Base-by-base conservation (phyloP, 2,888 invertebrate genomes). In the Caenorhabditis afra region DNA sequence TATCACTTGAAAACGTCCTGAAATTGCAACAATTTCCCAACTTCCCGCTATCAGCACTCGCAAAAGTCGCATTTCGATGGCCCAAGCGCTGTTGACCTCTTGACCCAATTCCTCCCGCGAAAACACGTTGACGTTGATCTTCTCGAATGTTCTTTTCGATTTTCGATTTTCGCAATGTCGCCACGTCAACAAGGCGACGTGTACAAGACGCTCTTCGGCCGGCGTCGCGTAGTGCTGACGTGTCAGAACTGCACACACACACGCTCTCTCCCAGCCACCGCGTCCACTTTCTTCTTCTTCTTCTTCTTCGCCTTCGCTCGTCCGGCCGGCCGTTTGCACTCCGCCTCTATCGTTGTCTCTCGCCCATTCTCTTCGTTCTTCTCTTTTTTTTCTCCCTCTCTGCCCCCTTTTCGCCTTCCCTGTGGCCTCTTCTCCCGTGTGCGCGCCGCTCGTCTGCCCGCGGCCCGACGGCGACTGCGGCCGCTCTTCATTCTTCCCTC, bases 111-210 rank as follows among this genome's bases (percentile, higher is more conserved):
- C 11, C 44, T 3, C n/a, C 44, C 44, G 16, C 12, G 16, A 44
- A 3, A 44, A n/a, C n/a, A n/a, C n/a, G n/a, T n/a, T n/a, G n/a
- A n/a, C n/a, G n/a, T n/a, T n/a, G n/a, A n/a, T n/a, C n/a, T n/a
- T n/a, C n/a, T n/a, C n/a, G n/a, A n/a, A n/a, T n/a, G n/a, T n/a
- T n/a, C n/a, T n/a, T n/a, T 11, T 37, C 37, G 37, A 41, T 14
- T 41, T 11, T 41, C 41, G 12, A 41, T 41, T 14, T 41, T 41
- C 29, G 29, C 29, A 29, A 29, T 44, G 55, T 58, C n/a, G 45
- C 68, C 59, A 59, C 70, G 62, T 10, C 62, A 1, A 49, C 37
- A 14, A 11, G 49, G 62, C 62, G 55, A 64, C 71, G 71, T 64
- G 49, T 39, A 50, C 50, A 41, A 41, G 20, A 20, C 16, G 49